phyloP scores from a whole-genome alignment of 92 coral and sea anemone genomes.

The Epizoanthus rinbou region DNA sequence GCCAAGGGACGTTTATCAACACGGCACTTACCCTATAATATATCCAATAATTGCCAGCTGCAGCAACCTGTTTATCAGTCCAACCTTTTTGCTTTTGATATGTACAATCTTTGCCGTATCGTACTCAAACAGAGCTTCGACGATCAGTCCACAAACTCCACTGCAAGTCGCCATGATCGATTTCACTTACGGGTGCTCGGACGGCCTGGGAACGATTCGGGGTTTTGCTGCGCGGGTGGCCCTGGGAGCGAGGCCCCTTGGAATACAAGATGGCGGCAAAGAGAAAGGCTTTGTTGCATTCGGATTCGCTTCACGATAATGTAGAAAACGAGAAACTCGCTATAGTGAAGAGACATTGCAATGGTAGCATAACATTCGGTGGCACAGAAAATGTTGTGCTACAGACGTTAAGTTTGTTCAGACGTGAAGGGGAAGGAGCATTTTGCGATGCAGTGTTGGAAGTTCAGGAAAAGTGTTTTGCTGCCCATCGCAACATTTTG shows the following conservation, averaged over 20 bases:
- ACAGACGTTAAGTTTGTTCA: conserved; percentile 51
- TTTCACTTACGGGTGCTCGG: no score
- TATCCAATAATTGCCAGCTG: background rate
- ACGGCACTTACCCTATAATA: conserved; percentile 1
- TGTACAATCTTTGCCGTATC: background rate
- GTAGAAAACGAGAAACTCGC: no score
- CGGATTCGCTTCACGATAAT: no score
- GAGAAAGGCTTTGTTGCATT: no score
- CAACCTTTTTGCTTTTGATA: background rate
- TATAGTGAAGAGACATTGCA: no score
- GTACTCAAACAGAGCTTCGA: background rate
- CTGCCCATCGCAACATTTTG: conserved; percentile 73
- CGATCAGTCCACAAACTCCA: background rate
- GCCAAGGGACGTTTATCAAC: no score
- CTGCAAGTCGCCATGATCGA: background rate
- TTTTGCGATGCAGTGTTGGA: conserved; percentile 73
- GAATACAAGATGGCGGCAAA: no score
- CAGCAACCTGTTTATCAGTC: background rate
- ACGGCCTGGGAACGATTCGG: background rate
- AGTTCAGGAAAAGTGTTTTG: conserved; percentile 61
- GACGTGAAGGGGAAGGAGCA: conserved; percentile 68
- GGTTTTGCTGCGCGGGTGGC: background rate
- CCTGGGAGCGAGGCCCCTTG: background rate
- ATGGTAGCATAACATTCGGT: no score
- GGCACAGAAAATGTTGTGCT: conserved; percentile 19